These are phyloP conservation scores for Actinostola sp. DNA, from an alignment of 92 coral and sea anemone species.

Conservation along the genomic window DNA sequence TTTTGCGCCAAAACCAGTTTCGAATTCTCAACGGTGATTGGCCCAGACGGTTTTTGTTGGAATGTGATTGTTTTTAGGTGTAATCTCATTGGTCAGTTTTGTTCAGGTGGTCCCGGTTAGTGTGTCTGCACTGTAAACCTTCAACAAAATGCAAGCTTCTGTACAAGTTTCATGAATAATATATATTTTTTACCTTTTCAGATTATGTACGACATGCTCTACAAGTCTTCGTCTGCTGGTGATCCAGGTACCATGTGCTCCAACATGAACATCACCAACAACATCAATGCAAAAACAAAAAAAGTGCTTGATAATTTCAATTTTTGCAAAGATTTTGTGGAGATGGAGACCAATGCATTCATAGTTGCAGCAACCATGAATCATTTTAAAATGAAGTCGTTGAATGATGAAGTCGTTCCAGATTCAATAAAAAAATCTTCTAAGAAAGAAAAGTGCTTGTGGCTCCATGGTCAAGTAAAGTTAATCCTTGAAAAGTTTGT, in stretches of 20 bases:
- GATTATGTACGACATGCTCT: conserved; percentile 50
- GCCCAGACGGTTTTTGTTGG: no score
- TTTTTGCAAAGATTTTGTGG: conserved; percentile 57
- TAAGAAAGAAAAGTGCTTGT: conserved; percentile 21
- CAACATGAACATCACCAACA: conserved; percentile 59
- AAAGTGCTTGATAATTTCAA: conserved; percentile 78
- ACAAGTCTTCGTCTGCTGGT: conserved; percentile 31
- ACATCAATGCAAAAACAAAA: conserved; percentile 63
- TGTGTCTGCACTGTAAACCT: no score
- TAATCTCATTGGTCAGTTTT: no score
- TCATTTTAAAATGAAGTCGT: conserved; percentile 50
- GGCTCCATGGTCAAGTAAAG: conserved; percentile 62
- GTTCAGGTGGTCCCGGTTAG: no score
- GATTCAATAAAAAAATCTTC: not conserved
- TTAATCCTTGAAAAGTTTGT: conserved; percentile 43
- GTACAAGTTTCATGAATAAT: not conserved
- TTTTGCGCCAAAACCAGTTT: no score
- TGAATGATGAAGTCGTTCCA: conserved; percentile 22
- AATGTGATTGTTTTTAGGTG: no score
- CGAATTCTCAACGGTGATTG: no score
- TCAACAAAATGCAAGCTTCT: no score
- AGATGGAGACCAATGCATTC: conserved; percentile 61
- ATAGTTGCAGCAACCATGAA: conserved; percentile 58
- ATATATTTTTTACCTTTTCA: not conserved
- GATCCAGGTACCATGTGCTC: conserved; percentile 58